Evolutionary conservation across 2,797 vertebrate genomes (phyloP).

Genomic region (Syngnathus acus): DNA sequence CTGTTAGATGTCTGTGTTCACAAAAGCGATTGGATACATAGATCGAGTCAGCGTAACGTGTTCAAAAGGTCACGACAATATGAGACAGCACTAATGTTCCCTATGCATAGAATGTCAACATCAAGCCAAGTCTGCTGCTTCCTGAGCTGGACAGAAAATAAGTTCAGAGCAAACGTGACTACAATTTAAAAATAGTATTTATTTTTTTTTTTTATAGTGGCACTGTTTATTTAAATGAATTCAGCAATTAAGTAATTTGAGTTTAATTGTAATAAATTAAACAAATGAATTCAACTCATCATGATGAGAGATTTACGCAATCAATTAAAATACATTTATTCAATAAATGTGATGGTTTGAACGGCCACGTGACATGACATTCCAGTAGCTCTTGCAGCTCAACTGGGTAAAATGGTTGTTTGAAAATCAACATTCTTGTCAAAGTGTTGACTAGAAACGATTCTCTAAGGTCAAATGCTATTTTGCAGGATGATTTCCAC

Average conservation of each 20-base stretch:
- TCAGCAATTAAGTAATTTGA: too few relatives aligned
- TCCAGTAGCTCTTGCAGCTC: background rate
- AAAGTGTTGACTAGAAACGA: background rate
- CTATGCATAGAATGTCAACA: background rate
- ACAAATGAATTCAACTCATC: too few relatives aligned
- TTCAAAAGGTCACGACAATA: background rate
- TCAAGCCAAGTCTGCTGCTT: background rate
- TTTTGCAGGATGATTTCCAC: background rate
- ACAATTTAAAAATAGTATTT: background rate
- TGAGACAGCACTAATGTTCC: background rate
- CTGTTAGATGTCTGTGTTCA: background rate
- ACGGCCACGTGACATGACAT: background rate
- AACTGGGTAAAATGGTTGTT: background rate
- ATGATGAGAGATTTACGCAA: too few relatives aligned
- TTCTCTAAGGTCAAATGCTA: background rate
- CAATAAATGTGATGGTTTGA: background rate
- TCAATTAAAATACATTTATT: too few relatives aligned
- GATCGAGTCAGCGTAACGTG: background rate
- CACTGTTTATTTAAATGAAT: background rate
- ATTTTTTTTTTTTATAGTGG: background rate
- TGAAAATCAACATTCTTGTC: background rate
- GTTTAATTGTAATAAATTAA: too few relatives aligned
- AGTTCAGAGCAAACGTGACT: background rate
- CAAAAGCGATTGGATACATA: background rate
- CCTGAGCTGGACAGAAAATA: background rate